Base-by-base conservation (phyloP, 1,140 invertebrate genomes). In the Pomacea maculata region DNA sequence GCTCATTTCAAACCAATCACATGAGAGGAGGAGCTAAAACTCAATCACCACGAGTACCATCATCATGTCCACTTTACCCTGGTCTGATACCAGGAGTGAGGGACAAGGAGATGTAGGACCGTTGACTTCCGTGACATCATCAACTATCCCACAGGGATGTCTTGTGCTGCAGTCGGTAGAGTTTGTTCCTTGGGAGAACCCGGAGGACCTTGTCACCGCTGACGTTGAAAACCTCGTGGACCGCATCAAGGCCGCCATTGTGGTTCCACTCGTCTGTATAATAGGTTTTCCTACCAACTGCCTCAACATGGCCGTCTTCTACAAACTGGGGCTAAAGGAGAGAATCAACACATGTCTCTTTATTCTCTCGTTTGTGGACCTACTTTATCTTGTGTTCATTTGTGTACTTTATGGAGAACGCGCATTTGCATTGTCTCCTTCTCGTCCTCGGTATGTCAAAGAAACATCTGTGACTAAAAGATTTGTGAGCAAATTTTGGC, bases 301-400 rank as follows among this genome's bases (percentile, higher is more conserved):
- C 61, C 45, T 64, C 75, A 63, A 64, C 75, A 63, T 76, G 75
- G 75, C 75, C 14, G 75, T 76, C 57, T 76, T 64, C 61, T 76
- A 76, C 61, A 64, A 76, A 64, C 75, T 64, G 61, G 74, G 74
- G 9, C 54, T 75, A n/a, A 76, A 19, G 75, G 75, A 76, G 61
- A 54, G 61, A 25, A 57, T 65, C 57, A 76, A 76, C 75, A 57
- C 64, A 25, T 75, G 75, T 76, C 75, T 76, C 57, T 76, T 76
- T 21, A 63, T 63, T 34, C 45, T 76, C 57, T 76, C 75, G 8
- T 45, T 76, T 11, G 75, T 63, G 0, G 75, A 76, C 45, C 7
- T 19, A 34, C 57, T 76, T 17, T 76, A 64, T 57, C 34, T 76
- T 1, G 14, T 65, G 19, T n/a, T 17, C 7, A 5, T 34, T 15